Conservation (phyloP, 2,113 vertebrate species). For the Acinonyx jubatus region DNA sequence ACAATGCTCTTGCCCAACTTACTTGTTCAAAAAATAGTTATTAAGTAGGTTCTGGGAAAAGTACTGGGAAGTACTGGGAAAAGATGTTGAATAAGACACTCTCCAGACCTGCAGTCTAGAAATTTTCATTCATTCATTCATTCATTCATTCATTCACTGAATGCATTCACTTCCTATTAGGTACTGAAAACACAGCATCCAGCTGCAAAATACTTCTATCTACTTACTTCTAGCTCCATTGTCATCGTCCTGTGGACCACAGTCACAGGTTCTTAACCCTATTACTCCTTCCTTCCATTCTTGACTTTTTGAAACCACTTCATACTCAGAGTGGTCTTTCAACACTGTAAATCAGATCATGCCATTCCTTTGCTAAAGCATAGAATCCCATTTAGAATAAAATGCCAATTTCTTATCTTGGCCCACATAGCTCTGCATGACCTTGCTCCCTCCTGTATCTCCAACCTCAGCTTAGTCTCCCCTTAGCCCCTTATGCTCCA, state of each 20-base stretch:
- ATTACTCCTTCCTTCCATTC: neutral
- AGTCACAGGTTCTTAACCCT: neutral
- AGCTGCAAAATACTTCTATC: neutral
- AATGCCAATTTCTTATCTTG: neutral
- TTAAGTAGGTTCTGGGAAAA: neutral
- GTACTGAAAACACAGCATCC: neutral
- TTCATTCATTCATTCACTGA: neutral
- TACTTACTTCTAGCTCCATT: neutral
- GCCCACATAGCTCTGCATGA: neutral
- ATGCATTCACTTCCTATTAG: neutral
- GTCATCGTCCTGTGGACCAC: neutral
- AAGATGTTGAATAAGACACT: neutral
- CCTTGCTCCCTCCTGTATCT: neutral
- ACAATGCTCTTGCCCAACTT: neutral
- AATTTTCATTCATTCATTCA: neutral
- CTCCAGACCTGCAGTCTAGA: neutral
- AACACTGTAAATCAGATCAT: neutral
- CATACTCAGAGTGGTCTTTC: neutral
- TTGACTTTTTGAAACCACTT: neutral
- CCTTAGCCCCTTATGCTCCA: neutral
- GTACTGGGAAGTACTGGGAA: neutral
- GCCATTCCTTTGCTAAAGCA: neutral
- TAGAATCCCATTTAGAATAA: neutral
- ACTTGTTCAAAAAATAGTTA: neutral
- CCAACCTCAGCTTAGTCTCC: neutral